A percentile compares a stretch with the other conserved stretches of the same genome.
Evolutionary conservation across 2,888 invertebrate species (phyloP).

Genomic region (Schrankia costaestrigalis): DNA sequence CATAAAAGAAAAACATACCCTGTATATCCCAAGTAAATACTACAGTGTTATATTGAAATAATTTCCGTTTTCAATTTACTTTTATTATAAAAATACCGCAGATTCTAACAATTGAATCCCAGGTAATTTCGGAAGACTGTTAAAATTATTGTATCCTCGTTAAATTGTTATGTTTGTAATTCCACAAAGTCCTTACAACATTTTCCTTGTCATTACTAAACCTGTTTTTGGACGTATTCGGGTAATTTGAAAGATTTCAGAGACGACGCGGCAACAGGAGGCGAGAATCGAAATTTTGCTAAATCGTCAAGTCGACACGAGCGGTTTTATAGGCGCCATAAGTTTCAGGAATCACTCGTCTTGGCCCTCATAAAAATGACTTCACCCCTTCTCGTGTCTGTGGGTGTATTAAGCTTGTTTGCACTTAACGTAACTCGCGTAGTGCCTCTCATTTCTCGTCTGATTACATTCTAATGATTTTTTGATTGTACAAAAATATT

Average conservation of each 20-base stretch:
- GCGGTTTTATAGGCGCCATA: slow-evolving; percentile 70
- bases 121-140: slow-evolving; percentile 1
- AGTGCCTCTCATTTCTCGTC: slow-evolving; percentile 20
- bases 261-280: slow-evolving; percentile 38
- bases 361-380: slow-evolving; percentile 68
- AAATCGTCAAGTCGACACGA: slow-evolving; percentile 67
- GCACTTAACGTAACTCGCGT: slow-evolving; percentile 35
- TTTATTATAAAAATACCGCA: neutral
- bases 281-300: slow-evolving; percentile 56
- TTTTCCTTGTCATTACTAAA: slow-evolving; percentile 59
- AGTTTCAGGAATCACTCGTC: slow-evolving; percentile 63
- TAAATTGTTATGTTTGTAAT: slow-evolving; percentile 56
- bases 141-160: slow-evolving; percentile 39
- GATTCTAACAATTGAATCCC: slow-evolving; percentile 4
- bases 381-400: slow-evolving; percentile 42
- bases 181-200: slow-evolving; percentile 49
- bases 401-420: slow-evolving; percentile 41
- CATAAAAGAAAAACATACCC: too few species aligned
- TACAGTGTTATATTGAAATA: too few species aligned
- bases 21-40: too few species aligned
- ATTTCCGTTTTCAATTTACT: too few species aligned
- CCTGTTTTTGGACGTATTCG: slow-evolving; percentile 62
- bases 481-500: slow-evolving; percentile 33
- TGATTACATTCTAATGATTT: slow-evolving; percentile 35
- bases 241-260: slow-evolving; percentile 68